Base-by-base conservation (phyloP, 2,113 vertebrate genomes). In the Microtus ochrogaster region DNA sequence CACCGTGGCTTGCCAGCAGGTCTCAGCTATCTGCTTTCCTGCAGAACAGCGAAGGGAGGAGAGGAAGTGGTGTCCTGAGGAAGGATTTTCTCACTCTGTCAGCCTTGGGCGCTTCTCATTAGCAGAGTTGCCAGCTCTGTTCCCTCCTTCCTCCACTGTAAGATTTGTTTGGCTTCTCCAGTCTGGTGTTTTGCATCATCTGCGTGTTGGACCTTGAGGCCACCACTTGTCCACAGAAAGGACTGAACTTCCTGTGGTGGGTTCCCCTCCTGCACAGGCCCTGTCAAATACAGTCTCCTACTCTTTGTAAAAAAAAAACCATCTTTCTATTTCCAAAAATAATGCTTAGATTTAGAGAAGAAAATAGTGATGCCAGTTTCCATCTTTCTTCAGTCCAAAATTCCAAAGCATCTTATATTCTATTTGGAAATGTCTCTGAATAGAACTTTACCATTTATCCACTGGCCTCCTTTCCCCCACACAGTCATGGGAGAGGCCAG, bases 1-100 rank as follows among this genome's bases (percentile, higher is more conserved):
- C 95, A 96, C 97, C 97, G 96, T 96, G 96, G 96, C 96, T 98
- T 94, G 94, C 87, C 82, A 93, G 97, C 95, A 97, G 97, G 97
- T 95, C 96, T 98, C 97, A 97, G 98, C 96, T 93, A 95, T 95
- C 92, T 97, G 96, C 97, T 92, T 96, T 93, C 66, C 0, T 1
- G 68, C 81, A 73, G 86, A 90, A 90, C 87, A 79, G 86, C 58
- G 58, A 41, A 86, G 74, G 61, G 91, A 89, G 84, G 41, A 55
- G 17, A 95, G 26, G 41, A 63, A 78, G 44, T 28, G 21, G 10
- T 63, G 61, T 79, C 17, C 0, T 0, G 2, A 77, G 92, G 90
- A 52, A 65, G 89, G 90, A 61, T 39, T 73, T 65, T 87, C 95
- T 98, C 97, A 87, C 74, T 92, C 96, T 7, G 5, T 44, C n/a